phyloP scores from a whole-genome alignment of 2,888 invertebrate species.

The Pyrochroa serraticornis region DNA sequence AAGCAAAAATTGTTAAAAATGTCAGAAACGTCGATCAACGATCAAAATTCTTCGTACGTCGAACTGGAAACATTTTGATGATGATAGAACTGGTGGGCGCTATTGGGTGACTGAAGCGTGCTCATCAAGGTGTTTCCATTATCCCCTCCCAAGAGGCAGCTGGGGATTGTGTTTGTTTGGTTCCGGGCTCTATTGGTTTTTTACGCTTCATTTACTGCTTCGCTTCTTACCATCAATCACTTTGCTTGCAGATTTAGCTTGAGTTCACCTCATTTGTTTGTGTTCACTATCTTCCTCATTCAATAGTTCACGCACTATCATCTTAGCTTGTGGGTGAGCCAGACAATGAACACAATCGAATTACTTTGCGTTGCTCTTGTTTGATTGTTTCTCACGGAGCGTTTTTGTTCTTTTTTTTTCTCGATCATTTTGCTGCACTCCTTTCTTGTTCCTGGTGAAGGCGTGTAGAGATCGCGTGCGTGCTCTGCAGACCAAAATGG shows the following conservation, averaged over 20 bases:
- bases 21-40: constrained; percentile 22
- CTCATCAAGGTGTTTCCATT: constrained; percentile 63
- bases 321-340: constrained; percentile 39
- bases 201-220: constrained; percentile 43
- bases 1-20: constrained; percentile 43
- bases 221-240: constrained; percentile 20
- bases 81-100: constrained; percentile 48
- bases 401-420: constrained; percentile 58
- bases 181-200: constrained; percentile 45
- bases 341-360: constrained; percentile 51
- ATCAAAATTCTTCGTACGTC: constrained; percentile 19
- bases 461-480: constrained; percentile 85
- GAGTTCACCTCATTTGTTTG: constrained; percentile 38
- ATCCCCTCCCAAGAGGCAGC: constrained; percentile 52
- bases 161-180: constrained; percentile 56
- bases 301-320: constrained; percentile 42
- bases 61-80: constrained; percentile 61
- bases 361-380: constrained; percentile 35
- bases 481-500: constrained; percentile 85
- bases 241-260: constrained; percentile 38
- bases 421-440: constrained; percentile 59
- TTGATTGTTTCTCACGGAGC: constrained; percentile 51
- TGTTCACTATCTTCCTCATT: constrained; percentile 50
- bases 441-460: constrained; percentile 60
- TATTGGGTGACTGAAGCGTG: constrained; percentile 56